Conservation (phyloP, 2,797 vertebrate genomes). For the Hemibagrus guttatus region DNA sequence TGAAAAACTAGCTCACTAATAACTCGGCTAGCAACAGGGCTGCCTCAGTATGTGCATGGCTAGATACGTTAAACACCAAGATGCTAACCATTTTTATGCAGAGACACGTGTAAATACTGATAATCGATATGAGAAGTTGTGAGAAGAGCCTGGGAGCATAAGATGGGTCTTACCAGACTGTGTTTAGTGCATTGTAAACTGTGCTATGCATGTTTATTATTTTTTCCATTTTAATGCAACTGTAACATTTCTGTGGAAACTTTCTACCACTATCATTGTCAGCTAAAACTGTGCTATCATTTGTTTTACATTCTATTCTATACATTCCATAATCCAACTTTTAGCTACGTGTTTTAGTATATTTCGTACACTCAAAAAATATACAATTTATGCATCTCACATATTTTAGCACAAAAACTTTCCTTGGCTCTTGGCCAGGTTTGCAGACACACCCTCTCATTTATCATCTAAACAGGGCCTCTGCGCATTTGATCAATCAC, state of each 20-base stretch:
- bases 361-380: background rate
- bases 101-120: background rate
- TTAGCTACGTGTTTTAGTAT: background rate
- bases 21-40: background rate
- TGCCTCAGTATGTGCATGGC: background rate
- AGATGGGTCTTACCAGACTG: background rate
- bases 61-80: background rate
- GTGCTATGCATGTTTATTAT: background rate
- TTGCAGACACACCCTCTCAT: constrained; percentile 29
- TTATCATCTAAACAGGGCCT: constrained; percentile 33
- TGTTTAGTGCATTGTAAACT: background rate
- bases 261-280: background rate
- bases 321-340: background rate
- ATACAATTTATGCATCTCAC: background rate
- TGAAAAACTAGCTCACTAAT: background rate
- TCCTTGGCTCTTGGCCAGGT: constrained; percentile 19
- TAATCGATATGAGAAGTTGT: background rate
- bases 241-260: background rate
- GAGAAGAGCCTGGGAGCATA: background rate
- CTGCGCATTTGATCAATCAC: constrained; percentile 42
- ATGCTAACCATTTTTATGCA: background rate
- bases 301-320: background rate
- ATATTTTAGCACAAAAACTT: constrained; percentile 19
- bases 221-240: background rate
- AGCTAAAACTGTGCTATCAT: background rate